Evolutionary conservation across 2,888 invertebrate genomes (phyloP).

Genomic region (Oasisia sp.): DNA sequence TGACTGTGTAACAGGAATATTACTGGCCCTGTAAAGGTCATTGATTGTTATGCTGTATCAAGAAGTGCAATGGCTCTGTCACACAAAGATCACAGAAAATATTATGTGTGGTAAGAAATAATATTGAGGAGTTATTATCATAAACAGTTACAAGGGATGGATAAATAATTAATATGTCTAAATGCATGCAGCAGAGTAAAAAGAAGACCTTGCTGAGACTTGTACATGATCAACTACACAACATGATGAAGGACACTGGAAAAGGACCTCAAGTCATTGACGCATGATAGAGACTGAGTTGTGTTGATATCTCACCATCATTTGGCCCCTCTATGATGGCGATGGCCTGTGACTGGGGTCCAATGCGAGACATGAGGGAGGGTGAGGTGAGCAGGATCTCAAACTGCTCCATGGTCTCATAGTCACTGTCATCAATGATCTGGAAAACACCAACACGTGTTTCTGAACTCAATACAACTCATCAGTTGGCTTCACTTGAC

Average conservation of each 20-base stretch:
- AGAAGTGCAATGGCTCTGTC: too few relatives aligned
- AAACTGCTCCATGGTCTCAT: constrained; percentile 62
- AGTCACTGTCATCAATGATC: constrained; percentile 64
- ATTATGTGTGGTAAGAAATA: too few relatives aligned
- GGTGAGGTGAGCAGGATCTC: constrained; percentile 59
- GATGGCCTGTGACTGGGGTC: constrained; percentile 51
- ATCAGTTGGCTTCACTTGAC: neutral
- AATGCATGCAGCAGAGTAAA: too few relatives aligned
- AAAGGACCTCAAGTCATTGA: neutral
- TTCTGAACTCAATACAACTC: neutral
- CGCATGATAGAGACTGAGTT: neutral
- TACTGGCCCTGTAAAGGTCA: constrained; percentile 23
- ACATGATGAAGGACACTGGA: neutral
- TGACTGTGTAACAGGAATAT: too few relatives aligned
- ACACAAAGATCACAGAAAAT: too few relatives aligned
- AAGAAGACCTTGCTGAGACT: too few relatives aligned
- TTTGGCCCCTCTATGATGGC: constrained; percentile 64
- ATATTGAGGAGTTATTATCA: too few relatives aligned
- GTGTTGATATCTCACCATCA: constrained; percentile 55
- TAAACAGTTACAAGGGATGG: too few relatives aligned
- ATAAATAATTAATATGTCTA: too few relatives aligned
- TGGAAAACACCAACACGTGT: constrained; percentile 36
- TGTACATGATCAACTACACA: too few relatives aligned
- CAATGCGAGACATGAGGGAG: constrained; percentile 56
- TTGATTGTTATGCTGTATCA: too few relatives aligned